Base-by-base conservation (phyloP, 30 jellyfish, hydroid and myxozoan genomes). In the Phacellophora camtschatica region DNA sequence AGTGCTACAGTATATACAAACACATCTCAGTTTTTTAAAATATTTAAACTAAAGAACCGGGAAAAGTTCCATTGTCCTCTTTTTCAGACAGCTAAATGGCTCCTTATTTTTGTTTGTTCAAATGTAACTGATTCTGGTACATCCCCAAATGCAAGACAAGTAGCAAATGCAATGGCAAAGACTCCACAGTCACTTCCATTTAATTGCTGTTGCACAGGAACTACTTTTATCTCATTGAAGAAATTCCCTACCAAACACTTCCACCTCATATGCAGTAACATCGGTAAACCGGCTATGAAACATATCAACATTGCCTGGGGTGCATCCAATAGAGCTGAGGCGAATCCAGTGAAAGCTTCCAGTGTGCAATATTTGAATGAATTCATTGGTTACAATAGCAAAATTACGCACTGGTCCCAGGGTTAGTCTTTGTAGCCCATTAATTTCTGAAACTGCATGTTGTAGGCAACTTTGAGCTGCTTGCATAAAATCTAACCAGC, bases 401-500 rank as follows among this genome's bases (percentile, higher is more conserved):
- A 73, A 46, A 48, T 73, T 73, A 49, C 46, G 50, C 33, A 33
- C 28, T 50, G 74, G 74, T 50, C 86, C 86, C 30, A 67, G 82
- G 19, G 82, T 24, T 22, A 66, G 82, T 67, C 82, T 67, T 67
- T 67, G 82, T 7, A 36, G 53, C 18, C 86, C 86, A 28, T 73
- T 74, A 73, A 73, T 63, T 18, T 50, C 20, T 4, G 86, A 61
- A 73, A 49, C 53, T 48, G 33, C 74, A 34, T 54, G 31, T 73
- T 63, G 31, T 53, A 73, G 31, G 30, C 32, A 16, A 46, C 29
- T 39, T 73, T 73, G 72, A 50, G 36, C 32, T 32, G 31, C 43
- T 28, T 73, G 72, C 49, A 67, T 73, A 73, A 62, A 73, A 55
- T 73, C 86, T 25, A 73, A 37, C 74, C 76, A 73, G 3, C 72